A percentile compares a stretch with the other conserved stretches of the same genome.
Evolutionary conservation across 2,797 vertebrate genomes (phyloP).

Genomic region (Sebastes kiyomatsui): DNA sequence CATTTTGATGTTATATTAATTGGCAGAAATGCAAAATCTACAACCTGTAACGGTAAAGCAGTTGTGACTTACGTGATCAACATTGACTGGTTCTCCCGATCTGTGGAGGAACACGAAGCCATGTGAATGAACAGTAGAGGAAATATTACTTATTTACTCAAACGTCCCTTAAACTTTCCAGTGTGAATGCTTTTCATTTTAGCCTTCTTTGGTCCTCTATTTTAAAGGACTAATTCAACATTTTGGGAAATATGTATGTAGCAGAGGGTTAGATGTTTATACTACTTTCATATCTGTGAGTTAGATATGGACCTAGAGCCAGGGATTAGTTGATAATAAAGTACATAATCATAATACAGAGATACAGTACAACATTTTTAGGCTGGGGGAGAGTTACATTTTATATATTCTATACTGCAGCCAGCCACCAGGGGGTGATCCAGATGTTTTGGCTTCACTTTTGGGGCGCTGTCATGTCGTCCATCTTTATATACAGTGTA

Average conservation of each 20-base stretch:
- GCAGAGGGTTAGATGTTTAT: not conserved
- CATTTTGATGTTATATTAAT: not conserved
- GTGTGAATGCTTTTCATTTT: not conserved
- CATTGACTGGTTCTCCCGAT: slow-evolving; percentile 98
- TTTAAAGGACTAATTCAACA: not conserved
- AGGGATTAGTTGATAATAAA: not conserved
- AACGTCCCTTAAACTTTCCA: not conserved
- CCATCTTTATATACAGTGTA: too few relatives aligned
- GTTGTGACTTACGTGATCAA: slow-evolving; percentile 92
- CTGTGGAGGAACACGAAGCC: slow-evolving; percentile 71
- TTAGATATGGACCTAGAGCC: too few relatives aligned
- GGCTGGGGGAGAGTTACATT: not conserved
- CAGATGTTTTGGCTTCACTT: too few relatives aligned
- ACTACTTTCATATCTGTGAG: not conserved
- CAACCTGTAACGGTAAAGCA: not conserved
- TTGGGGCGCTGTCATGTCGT: too few relatives aligned
- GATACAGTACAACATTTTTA: not conserved
- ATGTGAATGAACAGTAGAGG: not conserved
- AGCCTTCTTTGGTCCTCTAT: not conserved
- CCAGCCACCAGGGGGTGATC: too few relatives aligned
- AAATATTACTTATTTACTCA: not conserved
- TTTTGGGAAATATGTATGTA: not conserved
- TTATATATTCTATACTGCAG: too few relatives aligned
- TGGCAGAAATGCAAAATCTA: not conserved
- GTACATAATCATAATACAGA: not conserved